These are phyloP conservation scores for Neosalanx taihuensis DNA, from an alignment of 2,797 vertebrate species.

Conservation along the genomic window DNA sequence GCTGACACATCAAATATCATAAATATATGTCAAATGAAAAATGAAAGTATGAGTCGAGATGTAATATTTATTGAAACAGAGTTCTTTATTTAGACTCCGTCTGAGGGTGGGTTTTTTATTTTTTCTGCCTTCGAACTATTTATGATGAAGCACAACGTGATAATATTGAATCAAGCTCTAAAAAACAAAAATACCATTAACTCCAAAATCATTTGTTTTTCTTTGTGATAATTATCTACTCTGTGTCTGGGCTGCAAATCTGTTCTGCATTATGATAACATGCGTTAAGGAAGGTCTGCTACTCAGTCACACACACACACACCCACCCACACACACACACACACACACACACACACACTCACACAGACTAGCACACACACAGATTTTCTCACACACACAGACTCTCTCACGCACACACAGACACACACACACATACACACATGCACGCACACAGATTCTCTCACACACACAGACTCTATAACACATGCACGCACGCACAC, in stretches of 20 bases:
- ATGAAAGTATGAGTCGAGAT: no score
- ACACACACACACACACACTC: background rate
- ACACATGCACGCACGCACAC: background rate
- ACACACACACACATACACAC: background rate
- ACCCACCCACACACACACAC: background rate
- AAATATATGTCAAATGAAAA: no score
- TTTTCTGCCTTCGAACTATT: no score
- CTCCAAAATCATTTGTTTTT: background rate
- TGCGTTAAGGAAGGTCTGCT: background rate
- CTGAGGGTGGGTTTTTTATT: no score
- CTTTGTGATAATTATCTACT: background rate
- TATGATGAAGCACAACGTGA: no score
- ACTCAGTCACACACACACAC: background rate
- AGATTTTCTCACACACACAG: background rate
- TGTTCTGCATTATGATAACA: background rate
- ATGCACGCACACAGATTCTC: no score
- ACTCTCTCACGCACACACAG: background rate
- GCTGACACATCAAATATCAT: no score
- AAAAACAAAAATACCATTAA: background rate
- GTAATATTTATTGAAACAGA: no score
- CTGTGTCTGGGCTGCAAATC: background rate
- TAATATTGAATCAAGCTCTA: no score
- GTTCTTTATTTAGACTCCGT: no score
- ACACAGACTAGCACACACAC: background rate
- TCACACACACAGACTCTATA: background rate